Evolutionary conservation across 1,140 invertebrate species (phyloP), one percentile per base, ranked within the genome.

Genomic region (Goniozus legneri): DNA sequence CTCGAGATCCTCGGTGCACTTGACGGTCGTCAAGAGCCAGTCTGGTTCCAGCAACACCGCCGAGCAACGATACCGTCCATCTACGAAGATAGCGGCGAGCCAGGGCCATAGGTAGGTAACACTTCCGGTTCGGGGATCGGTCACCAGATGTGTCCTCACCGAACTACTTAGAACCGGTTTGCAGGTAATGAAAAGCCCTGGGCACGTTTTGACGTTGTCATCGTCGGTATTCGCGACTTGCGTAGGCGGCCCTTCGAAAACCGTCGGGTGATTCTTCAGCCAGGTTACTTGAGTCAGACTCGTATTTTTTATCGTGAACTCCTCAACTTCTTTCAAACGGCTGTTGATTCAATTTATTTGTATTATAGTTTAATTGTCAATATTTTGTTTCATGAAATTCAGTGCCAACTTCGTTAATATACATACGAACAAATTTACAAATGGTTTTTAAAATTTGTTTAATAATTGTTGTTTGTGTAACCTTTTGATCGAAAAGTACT

Each of bases 51-150:
- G 63, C 41, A 86, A 72, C 44, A 81, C 75, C 2, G 84, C 86
- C 10, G 81, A 74, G 60, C 86, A 88, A 60, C 69, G 79, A 50
- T 84, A 83, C 20, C 66, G 58, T 15, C 87, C 86, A 59, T 88
- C 80, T 0, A 79, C 70, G 65, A 80, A 85, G 24, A 90, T 69
- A 50, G 83, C 82, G 0, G 80, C 84, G 48, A 83, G 69, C 87
- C 87, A 90, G 1, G 86, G 85, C 77, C 80, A 79, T 32, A 69
- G 54, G 47, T 74, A 76, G 12, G 58, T 58, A 10, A 64, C 51
- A 21, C 58, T 58, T 16, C 56, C 44, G 19, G 54, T 56, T 21
- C 19, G 38, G 14, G 38, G 22, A 54, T 61, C 21, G 40, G 52
- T 45, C 30, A 36, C 47, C 37, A 53, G 59, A 33, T 58, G 35